A percentile compares a stretch with the other conserved stretches of the same genome.
Conservation (phyloP, 2,888 invertebrate species). For the Lasioglossum zephyrum region DNA sequence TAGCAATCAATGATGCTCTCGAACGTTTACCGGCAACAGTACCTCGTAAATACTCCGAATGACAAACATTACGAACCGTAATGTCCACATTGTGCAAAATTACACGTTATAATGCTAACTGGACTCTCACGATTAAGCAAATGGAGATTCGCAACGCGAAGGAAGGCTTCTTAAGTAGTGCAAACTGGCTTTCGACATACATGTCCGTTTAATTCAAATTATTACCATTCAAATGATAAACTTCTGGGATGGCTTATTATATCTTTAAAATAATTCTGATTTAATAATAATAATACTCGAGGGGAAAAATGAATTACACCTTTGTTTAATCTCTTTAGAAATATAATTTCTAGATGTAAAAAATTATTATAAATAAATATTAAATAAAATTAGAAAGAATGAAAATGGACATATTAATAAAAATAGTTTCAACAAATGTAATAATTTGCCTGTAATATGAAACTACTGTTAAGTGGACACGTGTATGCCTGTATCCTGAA, state of each 20-base stretch:
- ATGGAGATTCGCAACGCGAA: background rate
- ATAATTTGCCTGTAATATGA: background rate
- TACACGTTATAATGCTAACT: background rate
- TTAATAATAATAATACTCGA: background rate
- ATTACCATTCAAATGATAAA: background rate
- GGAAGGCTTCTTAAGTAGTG: slow-evolving; percentile 29
- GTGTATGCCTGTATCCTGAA: background rate
- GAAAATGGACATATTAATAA: background rate
- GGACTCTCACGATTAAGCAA: slow-evolving; percentile 34
- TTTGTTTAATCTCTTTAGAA: background rate
- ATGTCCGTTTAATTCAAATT: background rate
- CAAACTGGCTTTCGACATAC: slow-evolving; percentile 16
- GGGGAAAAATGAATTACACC: background rate
- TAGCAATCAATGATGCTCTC: background rate
- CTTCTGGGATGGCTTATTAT: background rate
- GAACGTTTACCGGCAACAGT: slow-evolving; percentile 24
- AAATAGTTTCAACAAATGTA: background rate
- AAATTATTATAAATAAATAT: background rate
- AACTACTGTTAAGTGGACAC: background rate
- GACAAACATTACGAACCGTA: background rate
- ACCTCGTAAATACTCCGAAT: slow-evolving; percentile 2
- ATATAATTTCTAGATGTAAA: background rate
- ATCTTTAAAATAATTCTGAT: background rate
- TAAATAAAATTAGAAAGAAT: background rate
- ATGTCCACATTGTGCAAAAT: background rate